These are phyloP conservation scores for Montipora foliosa DNA, from an alignment of 64 coral and sea anemone genomes.

Conservation along the genomic window DNA sequence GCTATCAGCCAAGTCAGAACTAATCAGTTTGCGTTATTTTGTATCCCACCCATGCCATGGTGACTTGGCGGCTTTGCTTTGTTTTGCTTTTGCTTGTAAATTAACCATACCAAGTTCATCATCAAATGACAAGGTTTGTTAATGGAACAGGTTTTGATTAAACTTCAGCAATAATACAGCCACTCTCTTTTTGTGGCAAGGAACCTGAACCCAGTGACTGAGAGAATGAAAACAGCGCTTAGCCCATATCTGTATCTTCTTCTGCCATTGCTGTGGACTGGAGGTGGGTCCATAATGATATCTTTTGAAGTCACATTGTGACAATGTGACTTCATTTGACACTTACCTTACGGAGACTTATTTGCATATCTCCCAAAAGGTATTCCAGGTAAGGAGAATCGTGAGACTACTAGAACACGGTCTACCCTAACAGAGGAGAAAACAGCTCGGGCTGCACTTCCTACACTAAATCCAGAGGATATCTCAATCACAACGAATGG, in stretches of 20 bases:
- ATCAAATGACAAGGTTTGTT: not conserved
- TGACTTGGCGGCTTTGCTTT: no score
- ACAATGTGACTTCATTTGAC: not conserved
- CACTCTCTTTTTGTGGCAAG: conserved; percentile 1
- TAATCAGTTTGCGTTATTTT: no score
- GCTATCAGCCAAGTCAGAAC: no score
- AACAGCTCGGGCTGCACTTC: conserved; percentile 15
- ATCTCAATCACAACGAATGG: not conserved
- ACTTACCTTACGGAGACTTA: not conserved
- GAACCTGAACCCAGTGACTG: not conserved
- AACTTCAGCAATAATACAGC: conserved; percentile 14
- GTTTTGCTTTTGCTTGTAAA: not conserved
- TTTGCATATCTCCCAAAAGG: not conserved
- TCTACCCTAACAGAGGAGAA: not conserved
- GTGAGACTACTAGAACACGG: not conserved
- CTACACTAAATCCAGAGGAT: conserved; percentile 30
- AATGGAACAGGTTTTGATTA: not conserved
- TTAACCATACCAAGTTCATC: not conserved
- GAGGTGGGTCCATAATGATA: conserved; percentile 5
- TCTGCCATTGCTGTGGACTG: not conserved
- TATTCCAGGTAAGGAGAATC: not conserved
- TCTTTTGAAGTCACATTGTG: not conserved
- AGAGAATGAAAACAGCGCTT: not conserved
- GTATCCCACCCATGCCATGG: no score
- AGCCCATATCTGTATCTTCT: not conserved